phyloP scores from a whole-genome alignment of 1,140 invertebrate genomes.

The Nymphalis io region DNA sequence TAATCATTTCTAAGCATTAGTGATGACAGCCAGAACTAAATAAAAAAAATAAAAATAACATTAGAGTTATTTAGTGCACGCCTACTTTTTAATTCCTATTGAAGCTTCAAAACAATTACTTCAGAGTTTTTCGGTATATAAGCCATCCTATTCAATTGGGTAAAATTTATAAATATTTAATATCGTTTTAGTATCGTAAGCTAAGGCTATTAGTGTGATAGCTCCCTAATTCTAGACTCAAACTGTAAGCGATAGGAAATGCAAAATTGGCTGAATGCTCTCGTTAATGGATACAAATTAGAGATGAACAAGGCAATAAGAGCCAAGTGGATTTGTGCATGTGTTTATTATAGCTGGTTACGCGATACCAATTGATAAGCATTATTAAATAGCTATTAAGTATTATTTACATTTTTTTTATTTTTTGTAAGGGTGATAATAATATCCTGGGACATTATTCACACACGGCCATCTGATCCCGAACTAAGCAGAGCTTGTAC shows the following conservation, averaged over 20 bases:
- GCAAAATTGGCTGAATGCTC: slow-evolving; percentile 41
- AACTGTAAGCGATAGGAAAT: slow-evolving; percentile 41
- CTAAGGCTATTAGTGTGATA: slow-evolving; percentile 9
- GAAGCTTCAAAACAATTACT: no score
- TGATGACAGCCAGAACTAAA: no score
- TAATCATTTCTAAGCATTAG: no score
- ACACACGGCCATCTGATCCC: no score
- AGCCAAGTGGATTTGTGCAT: slow-evolving; percentile 12
- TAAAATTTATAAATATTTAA: background rate
- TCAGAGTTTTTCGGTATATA: no score
- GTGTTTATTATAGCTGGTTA: slow-evolving; percentile 14
- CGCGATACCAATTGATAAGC: background rate
- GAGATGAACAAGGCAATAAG: slow-evolving; percentile 31
- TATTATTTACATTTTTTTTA: no score
- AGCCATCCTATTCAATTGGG: background rate
- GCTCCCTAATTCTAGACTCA: slow-evolving; percentile 36
- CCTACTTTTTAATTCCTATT: no score
- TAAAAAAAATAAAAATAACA: no score
- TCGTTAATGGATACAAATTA: slow-evolving; percentile 47
- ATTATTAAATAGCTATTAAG: background rate
- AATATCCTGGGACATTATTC: no score
- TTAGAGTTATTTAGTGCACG: no score
- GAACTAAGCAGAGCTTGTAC: no score
- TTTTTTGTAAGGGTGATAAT: no score
- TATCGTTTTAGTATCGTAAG: background rate